phyloP scores from a whole-genome alignment of 2,113 vertebrate genomes.

The Indicator indicator region DNA sequence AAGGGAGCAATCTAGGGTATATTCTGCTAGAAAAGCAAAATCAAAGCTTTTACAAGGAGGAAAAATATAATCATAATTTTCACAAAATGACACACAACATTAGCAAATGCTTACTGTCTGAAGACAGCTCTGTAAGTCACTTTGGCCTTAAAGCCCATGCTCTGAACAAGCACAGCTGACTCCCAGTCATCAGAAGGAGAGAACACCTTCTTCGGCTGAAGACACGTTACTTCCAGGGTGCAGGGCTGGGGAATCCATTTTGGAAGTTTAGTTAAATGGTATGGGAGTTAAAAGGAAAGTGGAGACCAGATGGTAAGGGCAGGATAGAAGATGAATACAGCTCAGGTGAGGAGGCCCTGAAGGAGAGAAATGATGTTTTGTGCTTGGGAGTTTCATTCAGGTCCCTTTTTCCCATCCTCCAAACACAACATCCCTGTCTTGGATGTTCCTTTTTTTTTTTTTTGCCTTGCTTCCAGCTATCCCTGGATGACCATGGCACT shows the following conservation, averaged over 20 bases:
- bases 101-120: background rate
- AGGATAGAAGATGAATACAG: background rate
- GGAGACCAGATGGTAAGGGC: background rate
- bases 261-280: background rate
- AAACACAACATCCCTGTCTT: background rate
- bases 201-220: background rate
- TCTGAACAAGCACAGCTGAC: background rate
- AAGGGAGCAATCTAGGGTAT: background rate
- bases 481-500: background rate
- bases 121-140: background rate
- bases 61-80: background rate
- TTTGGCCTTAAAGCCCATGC: background rate
- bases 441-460: background rate
- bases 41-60: background rate
- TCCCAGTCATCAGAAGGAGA: background rate
- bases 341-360: background rate
- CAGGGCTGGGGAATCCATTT: background rate
- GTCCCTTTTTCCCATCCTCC: background rate
- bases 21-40: background rate
- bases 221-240: background rate
- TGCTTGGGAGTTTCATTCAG: background rate
- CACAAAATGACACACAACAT: background rate
- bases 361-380: background rate
- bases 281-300: background rate
- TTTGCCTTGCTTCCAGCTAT: background rate